Evolutionary conservation across 2,113 vertebrate species (phyloP), one percentile per base, ranked within the genome.

Genomic region (Ictalurus furcatus): DNA sequence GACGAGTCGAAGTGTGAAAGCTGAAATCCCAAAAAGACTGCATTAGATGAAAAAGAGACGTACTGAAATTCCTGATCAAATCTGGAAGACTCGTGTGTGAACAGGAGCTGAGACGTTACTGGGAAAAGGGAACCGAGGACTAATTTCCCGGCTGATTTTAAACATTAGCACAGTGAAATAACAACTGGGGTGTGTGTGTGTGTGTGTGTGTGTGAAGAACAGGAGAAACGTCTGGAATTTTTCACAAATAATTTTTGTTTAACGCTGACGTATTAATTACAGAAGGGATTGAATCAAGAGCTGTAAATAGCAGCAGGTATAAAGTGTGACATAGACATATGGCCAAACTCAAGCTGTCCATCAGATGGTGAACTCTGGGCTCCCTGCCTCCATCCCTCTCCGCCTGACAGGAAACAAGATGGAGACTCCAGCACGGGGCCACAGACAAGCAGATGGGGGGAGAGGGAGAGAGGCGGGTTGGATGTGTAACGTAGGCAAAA

Each of bases 361-460:
- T 88, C 90, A 83, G 76, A 88, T 86, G 87, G 54, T 84, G 78
- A 79, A 88, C 65, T 71, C 80, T 81, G 81, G 85, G 61, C 87
- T 59, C 69, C 73, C 79, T n/a, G 87, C 85, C 71, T 78, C 37
- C 48, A 84, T 84, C 59, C 59, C 74, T 56, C 67, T 84, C 84
- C 63, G 44, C 73, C 79, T 85, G 79, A 69, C 65, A 90, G 84
- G 87, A 89, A 89, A 84, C 65, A 88, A 78, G 78, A 86, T 76
- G 61, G 81, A 56, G 88, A 58, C 59, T 83, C 80, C 74, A 65
- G 48, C 84, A 79, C 11, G 28, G 80, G 89, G 78, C 56, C 65
- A 81, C 34, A 28, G 78, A 85, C 34, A 52, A 91, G 92, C 94
- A 95, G 93, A 95, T 93, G 92, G 88, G 82, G 94, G 91, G 89